These are phyloP conservation scores for Catharus fuscescens DNA, from an alignment of 2,113 vertebrate genomes.

Conservation along the genomic window DNA sequence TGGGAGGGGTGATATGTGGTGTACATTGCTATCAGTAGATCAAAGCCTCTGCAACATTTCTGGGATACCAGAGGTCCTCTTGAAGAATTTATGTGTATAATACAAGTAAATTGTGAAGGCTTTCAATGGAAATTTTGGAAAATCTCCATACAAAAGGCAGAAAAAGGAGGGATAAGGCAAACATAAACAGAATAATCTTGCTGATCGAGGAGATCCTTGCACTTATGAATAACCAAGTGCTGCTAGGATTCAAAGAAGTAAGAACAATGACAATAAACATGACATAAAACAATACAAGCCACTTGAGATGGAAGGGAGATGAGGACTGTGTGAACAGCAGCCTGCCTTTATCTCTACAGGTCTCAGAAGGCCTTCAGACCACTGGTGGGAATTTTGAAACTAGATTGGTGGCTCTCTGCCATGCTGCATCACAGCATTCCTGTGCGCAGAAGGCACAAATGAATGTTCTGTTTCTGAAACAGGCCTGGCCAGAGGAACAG, in stretches of 20 bases:
- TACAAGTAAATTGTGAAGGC: not conserved
- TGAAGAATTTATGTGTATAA: not conserved
- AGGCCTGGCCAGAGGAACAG: not conserved
- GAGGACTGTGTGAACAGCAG: not conserved
- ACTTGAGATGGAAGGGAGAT: accelerated
- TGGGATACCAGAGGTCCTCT: not conserved
- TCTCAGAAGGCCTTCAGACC: not conserved
- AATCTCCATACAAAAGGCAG: not conserved
- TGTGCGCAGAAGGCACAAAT: not conserved
- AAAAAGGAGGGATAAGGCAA: not conserved
- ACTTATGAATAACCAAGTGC: not conserved
- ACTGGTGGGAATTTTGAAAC: not conserved
- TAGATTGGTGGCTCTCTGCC: not conserved
- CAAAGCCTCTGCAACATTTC: constrained; percentile 11
- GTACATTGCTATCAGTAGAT: not conserved
- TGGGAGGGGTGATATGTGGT: not conserved
- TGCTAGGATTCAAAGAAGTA: not conserved
- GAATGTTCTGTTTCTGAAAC: not conserved
- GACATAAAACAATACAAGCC: not conserved
- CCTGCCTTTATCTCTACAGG: not conserved
- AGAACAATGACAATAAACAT: not conserved
- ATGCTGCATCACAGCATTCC: not conserved
- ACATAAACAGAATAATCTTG: not conserved
- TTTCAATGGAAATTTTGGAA: not conserved
- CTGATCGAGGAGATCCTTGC: not conserved